Evolutionary conservation across 2,113 vertebrate species (phyloP), one percentile per base, ranked within the genome.

Genomic region (Mustela lutreola): DNA sequence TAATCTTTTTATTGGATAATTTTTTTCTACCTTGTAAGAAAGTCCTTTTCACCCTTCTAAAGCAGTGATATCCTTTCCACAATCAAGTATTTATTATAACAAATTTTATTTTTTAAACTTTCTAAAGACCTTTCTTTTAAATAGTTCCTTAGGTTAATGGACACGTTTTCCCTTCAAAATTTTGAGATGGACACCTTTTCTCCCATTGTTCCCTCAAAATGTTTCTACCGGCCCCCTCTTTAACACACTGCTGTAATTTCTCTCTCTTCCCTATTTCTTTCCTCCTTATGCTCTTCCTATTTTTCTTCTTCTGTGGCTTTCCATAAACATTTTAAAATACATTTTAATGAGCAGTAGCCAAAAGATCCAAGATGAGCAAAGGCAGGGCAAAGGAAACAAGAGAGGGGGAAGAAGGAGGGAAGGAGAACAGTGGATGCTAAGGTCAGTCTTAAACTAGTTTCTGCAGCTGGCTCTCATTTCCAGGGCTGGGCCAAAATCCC

Each of bases 221-320:
- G 4, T 19, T 65, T 91, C 28, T 22, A 2, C 8, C 70, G 1
- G 10, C 8, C 11, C 18, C 42, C 26, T 31, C 11, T 73, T 14
- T 18, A 60, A 78, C 26, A 11, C 7, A 10, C 12, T 63, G 12
- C 42, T 89, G 1, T 63, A 85, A 89, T 81, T 50, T 56, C 78
- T 53, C 15, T 33, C 19, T 89, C 22, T 19, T 62, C 12, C 45
- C 28, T n/a, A 70, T 83, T 94, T 87, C 53, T 58, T 11, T n/a
- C 26, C 4, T 73, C 12, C 48, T 58, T 86, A 56, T 33, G 14
- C 15, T 67, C 18, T 33, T 78, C 16, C 24, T 53, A 18, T 28
- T 84, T 87, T 95, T 60, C 28, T 28, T 63, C 84, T 79, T 81
- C 15, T 65, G 15, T n/a, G 15, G 26, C 45, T 96, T 93, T 80